Percentiles rank a stretch among this genome's conserved stretches.
phyloP scores from a whole-genome alignment of 2,797 vertebrate species.

The Coluber constrictor region DNA sequence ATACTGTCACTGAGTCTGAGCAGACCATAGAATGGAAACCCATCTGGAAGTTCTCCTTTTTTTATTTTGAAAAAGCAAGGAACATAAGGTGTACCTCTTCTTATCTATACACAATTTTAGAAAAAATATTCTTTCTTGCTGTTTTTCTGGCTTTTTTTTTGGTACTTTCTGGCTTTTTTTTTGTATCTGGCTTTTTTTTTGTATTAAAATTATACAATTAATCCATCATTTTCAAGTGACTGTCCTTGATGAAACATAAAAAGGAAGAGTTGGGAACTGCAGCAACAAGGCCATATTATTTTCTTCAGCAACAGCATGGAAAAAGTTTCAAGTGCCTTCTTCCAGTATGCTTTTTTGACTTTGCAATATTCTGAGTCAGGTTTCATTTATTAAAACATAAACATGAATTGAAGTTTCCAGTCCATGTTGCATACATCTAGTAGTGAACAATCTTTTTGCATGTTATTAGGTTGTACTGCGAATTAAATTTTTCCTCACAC shows the following conservation, averaged over 20 bases:
- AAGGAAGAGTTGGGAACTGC: background rate
- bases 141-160: background rate
- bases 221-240: background rate
- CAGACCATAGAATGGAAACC: background rate
- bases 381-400: background rate
- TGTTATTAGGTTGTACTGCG: background rate
- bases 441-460: background rate
- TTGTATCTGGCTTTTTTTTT: background rate
- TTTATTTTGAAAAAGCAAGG: background rate
- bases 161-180: background rate
- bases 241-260: background rate
- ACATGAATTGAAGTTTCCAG: background rate
- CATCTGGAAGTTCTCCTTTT: background rate
- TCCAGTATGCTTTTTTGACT: background rate
- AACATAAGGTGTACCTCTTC: background rate
- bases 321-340: background rate
- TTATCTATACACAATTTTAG: background rate
- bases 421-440: background rate
- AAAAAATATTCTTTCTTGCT: background rate
- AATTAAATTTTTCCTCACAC: background rate
- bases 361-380: background rate
- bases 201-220: background rate
- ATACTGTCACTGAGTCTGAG: background rate
- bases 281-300: background rate
- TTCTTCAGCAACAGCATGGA: background rate